Evolutionary conservation across 1,140 invertebrate genomes (phyloP).

Genomic region (Cydia splendana): DNA sequence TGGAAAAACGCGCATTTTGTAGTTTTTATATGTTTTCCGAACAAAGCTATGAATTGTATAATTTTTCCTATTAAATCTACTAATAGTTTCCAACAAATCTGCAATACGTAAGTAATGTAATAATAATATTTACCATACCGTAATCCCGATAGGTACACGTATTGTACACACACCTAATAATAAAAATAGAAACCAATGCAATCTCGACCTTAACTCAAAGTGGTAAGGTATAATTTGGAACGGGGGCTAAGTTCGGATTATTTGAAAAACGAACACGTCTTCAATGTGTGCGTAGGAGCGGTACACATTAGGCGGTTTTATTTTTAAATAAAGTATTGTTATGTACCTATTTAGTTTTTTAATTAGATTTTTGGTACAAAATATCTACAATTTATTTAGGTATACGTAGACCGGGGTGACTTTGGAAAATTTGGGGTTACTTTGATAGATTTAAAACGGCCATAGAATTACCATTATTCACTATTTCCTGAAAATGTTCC

Average conservation of each 20-base stretch:
- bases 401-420: no score
- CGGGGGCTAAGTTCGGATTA: conserved; percentile 16
- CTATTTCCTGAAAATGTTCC: no score
- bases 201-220: background rate
- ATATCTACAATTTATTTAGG: no score
- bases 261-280: conserved; percentile 34
- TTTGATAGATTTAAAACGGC: no score
- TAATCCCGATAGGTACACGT: conserved; percentile 11
- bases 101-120: background rate
- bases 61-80: background rate
- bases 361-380: no score
- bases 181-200: conserved; percentile 1
- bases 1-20: no score
- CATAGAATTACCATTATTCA: no score
- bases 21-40: no score
- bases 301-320: conserved; percentile 22
- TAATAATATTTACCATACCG: conserved; percentile 24
- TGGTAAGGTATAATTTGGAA: background rate
- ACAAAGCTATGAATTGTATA: no score
- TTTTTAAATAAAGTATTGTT: conserved; percentile 18
- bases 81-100: background rate
- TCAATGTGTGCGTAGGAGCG: conserved; percentile 29
- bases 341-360: no score
- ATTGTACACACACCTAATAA: conserved; percentile 26
- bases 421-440: no score